phyloP scores from a whole-genome alignment of 2,113 vertebrate genomes.

The Oreocharis arfaki region DNA sequence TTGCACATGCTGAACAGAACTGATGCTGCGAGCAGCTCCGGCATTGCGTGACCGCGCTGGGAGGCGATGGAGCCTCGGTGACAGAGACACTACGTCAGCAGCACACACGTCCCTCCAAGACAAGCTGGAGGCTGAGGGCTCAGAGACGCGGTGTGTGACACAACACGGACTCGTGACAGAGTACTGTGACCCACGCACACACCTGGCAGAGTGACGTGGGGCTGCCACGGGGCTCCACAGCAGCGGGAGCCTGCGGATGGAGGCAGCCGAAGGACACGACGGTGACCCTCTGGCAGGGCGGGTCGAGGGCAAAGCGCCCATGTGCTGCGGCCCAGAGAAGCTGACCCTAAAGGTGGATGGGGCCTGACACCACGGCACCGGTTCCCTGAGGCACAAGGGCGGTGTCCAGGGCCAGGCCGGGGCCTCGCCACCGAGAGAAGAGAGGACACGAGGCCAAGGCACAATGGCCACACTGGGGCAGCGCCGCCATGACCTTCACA shows the following conservation, averaged over 20 bases:
- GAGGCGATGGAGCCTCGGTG: fast-evolving
- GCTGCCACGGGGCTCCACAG: background rate
- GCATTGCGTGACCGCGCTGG: fast-evolving
- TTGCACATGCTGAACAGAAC: fast-evolving
- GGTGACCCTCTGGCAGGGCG: fast-evolving
- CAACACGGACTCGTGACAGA: fast-evolving
- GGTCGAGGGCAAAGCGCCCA: fast-evolving
- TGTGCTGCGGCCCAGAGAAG: fast-evolving
- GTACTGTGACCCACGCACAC: fast-evolving
- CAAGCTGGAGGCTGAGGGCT: background rate
- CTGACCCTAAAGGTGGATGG: fast-evolving
- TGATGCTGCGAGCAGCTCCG: fast-evolving
- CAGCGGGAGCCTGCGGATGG: fast-evolving
- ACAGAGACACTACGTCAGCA: fast-evolving
- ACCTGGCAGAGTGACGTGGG: fast-evolving
- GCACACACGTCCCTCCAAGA: fast-evolving
- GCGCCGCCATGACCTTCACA: background rate
- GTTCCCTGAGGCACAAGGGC: fast-evolving
- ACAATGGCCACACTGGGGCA: background rate
- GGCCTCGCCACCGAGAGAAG: background rate
- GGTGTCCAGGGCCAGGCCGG: no score
- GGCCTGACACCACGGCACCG: fast-evolving
- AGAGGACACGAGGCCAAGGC: background rate
- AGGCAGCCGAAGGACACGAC: fast-evolving
- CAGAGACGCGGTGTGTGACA: fast-evolving